Percentiles rank a stretch among this genome's conserved stretches.
phyloP scores from a whole-genome alignment of 2,888 invertebrate species.

The Hemicrepidius hirtus region DNA sequence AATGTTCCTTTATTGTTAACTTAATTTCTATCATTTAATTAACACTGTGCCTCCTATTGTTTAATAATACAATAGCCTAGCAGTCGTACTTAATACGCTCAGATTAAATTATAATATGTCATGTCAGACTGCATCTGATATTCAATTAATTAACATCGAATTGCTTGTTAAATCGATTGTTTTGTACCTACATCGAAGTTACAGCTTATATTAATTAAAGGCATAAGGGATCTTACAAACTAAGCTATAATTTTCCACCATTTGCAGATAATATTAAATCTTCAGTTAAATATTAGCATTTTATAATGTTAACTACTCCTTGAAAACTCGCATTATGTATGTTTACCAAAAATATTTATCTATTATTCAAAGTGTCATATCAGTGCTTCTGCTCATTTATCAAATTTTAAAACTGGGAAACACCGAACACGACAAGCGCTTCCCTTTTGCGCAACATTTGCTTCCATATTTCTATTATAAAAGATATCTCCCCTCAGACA shows the following conservation, averaged over 20 bases:
- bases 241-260: too few species aligned
- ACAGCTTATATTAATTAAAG: too few species aligned
- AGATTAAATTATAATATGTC: neutral
- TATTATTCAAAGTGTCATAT: neutral
- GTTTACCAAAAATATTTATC: too few species aligned
- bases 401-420: slow-evolving; percentile 9
- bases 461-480: slow-evolving; percentile 1
- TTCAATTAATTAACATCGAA: neutral
- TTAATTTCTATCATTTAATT: neutral
- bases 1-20: neutral
- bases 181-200: too few species aligned
- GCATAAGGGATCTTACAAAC: too few species aligned
- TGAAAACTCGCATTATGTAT: too few species aligned
- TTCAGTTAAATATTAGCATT: too few species aligned
- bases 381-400: neutral
- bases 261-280: too few species aligned
- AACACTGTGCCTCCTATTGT: neutral
- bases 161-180: neutral
- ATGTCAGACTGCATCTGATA: neutral
- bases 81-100: neutral
- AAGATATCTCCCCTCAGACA: slow-evolving; percentile 2
- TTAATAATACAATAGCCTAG: neutral
- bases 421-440: neutral
- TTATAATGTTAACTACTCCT: too few species aligned
- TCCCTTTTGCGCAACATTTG: slow-evolving; percentile 8